phyloP scores from a whole-genome alignment of 2,113 vertebrate species.

The Salvator merianae region DNA sequence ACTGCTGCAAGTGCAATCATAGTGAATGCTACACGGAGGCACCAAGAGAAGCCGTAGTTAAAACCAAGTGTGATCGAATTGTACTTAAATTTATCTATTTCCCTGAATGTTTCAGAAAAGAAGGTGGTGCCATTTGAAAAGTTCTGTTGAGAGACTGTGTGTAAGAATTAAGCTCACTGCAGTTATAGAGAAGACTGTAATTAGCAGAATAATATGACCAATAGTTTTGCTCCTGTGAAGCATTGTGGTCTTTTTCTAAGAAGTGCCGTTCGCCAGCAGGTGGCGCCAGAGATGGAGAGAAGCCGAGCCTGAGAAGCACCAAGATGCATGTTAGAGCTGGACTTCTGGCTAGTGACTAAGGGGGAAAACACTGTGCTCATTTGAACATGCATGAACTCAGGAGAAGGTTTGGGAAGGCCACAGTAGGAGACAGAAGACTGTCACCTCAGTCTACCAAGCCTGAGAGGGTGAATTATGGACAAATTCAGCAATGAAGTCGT shows the following conservation, averaged over 20 bases:
- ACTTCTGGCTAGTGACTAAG: not conserved
- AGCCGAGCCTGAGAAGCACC: not conserved
- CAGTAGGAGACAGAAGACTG: not conserved
- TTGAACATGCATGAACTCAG: not conserved
- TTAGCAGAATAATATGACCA: not conserved
- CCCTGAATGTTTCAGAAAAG: not conserved
- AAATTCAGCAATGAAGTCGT: no score
- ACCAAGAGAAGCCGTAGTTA: not conserved
- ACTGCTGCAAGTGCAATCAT: not conserved
- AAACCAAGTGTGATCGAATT: not conserved
- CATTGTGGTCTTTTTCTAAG: not conserved
- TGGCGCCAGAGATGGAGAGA: slow-evolving; percentile 14
- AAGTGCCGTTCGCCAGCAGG: slow-evolving; percentile 11
- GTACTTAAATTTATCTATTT: not conserved
- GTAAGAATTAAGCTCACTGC: not conserved
- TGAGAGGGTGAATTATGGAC: no score
- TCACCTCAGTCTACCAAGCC: no score
- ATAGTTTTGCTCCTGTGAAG: slow-evolving; percentile 1
- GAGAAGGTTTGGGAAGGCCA: not conserved
- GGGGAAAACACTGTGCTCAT: no score
- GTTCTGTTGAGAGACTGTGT: not conserved
- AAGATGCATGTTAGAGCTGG: not conserved
- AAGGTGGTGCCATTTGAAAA: not conserved
- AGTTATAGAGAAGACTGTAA: not conserved
- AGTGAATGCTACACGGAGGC: not conserved